These are phyloP conservation scores for Peromyscus eremicus DNA, from an alignment of 2,797 vertebrate genomes.

Conservation along the genomic window DNA sequence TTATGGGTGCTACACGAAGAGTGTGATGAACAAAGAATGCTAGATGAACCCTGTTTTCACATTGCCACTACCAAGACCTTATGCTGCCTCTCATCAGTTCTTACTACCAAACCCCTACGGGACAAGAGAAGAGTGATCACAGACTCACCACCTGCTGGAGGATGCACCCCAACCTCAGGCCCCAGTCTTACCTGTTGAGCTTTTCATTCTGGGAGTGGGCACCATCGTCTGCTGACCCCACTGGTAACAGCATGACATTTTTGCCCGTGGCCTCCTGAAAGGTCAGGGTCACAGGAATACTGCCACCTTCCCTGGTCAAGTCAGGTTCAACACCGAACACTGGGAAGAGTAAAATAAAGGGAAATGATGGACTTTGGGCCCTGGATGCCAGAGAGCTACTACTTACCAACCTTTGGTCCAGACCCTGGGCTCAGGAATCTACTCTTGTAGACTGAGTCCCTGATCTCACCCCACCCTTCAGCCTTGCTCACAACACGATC, in stretches of 20 bases:
- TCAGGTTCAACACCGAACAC: slow-evolving; percentile 98
- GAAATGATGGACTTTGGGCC: rapidly evolving
- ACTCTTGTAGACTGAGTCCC: rapidly evolving
- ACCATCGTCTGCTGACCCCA: slow-evolving; percentile 97
- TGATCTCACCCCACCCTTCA: rapidly evolving
- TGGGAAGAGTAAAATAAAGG: slow-evolving; percentile 72
- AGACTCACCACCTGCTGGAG: rapidly evolving
- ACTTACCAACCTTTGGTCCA: neutral
- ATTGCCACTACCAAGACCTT: neutral
- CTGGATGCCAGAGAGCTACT: too few relatives aligned
- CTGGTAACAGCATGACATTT: slow-evolving; percentile 97
- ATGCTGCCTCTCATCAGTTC: rapidly evolving
- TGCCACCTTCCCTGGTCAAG: slow-evolving; percentile 97
- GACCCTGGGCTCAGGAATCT: rapidly evolving
- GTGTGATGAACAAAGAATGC: too few relatives aligned
- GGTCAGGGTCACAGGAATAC: slow-evolving; percentile 97
- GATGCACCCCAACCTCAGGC: neutral
- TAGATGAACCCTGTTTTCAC: rapidly evolving
- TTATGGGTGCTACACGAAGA: rapidly evolving
- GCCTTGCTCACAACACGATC: neutral
- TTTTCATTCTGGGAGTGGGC: slow-evolving; percentile 99
- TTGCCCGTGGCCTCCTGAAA: slow-evolving; percentile 98
- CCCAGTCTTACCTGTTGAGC: slow-evolving; percentile 92
- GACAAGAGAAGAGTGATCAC: too few relatives aligned
- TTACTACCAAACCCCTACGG: neutral